Evolutionary conservation across 2,113 vertebrate species (phyloP).

Genomic region (Scomber colias): DNA sequence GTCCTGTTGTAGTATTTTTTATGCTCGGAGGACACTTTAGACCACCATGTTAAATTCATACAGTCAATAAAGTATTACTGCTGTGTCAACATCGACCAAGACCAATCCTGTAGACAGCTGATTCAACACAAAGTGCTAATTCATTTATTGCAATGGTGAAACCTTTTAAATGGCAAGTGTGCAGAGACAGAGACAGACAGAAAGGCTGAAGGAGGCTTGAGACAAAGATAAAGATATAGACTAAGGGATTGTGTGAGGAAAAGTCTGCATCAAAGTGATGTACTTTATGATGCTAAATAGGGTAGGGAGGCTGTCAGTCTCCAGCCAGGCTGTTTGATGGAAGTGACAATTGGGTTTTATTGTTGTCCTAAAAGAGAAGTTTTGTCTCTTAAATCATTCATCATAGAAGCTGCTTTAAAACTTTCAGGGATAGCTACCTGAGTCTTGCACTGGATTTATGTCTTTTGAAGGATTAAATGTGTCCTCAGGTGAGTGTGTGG

Average conservation of each 20-base stretch:
- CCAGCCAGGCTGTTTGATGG: constrained; percentile 55
- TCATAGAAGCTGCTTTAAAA: constrained; percentile 52
- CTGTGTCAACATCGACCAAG: not conserved
- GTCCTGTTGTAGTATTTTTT: too few species aligned
- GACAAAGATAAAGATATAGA: constrained; percentile 38
- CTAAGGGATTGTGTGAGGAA: constrained; percentile 53
- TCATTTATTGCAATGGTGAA: constrained; percentile 13
- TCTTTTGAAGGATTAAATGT: too few species aligned
- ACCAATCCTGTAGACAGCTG: constrained; percentile 13
- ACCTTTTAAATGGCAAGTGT: constrained; percentile 20
- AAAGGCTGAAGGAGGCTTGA: constrained; percentile 22
- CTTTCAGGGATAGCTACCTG: constrained; percentile 42
- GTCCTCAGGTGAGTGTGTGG: constrained; percentile 8
- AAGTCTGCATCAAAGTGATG: constrained; percentile 52
- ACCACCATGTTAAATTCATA: not conserved
- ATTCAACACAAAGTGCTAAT: constrained; percentile 19
- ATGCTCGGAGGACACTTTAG: not conserved
- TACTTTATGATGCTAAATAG: constrained; percentile 66
- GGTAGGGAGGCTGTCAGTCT: constrained; percentile 60
- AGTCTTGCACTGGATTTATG: constrained; percentile 43
- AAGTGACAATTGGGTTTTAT: constrained; percentile 67
- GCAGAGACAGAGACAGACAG: constrained; percentile 4
- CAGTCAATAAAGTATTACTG: not conserved
- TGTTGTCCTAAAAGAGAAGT: constrained; percentile 64
- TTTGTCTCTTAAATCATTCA: constrained; percentile 69